Percentiles rank a stretch among this genome's conserved stretches.
These are phyloP conservation scores for Himalopsyche japonica DNA, from an alignment of 2,888 invertebrate genomes.

Conservation along the genomic window DNA sequence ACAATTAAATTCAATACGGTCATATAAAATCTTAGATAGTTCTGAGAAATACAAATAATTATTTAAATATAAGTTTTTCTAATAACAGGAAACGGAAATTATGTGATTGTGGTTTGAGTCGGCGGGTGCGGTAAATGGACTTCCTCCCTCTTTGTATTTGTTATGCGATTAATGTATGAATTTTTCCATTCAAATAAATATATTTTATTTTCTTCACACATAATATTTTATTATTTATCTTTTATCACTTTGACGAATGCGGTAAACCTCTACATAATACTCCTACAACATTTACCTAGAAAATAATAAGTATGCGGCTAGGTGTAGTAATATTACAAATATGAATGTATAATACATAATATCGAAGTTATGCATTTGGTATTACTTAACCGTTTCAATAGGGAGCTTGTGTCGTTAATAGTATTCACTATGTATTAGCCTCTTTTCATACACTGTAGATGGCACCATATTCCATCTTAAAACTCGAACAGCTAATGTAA, in stretches of 20 bases:
- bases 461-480: no score
- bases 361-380: no score
- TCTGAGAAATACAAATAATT: not conserved
- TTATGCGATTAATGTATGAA: not conserved
- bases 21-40: not conserved
- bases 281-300: not conserved
- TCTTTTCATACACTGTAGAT: no score
- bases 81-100: conserved; percentile 37
- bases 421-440: no score
- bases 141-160: conserved; percentile 20
- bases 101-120: conserved; percentile 31
- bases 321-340: not conserved
- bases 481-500: no score
- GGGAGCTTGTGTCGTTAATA: no score
- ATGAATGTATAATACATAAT: no score
- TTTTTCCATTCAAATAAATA: not conserved
- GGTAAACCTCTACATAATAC: not conserved
- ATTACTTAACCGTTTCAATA: no score
- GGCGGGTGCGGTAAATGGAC: conserved; percentile 30
- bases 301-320: not conserved
- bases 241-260: not conserved
- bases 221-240: not conserved
- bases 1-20: no score
- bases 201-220: not conserved
- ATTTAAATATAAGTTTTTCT: conserved; percentile 3